A percentile compares a stretch with the other conserved stretches of the same genome.
Evolutionary conservation across 2,888 invertebrate genomes (phyloP).

Genomic region (Microplitis deprimator): DNA sequence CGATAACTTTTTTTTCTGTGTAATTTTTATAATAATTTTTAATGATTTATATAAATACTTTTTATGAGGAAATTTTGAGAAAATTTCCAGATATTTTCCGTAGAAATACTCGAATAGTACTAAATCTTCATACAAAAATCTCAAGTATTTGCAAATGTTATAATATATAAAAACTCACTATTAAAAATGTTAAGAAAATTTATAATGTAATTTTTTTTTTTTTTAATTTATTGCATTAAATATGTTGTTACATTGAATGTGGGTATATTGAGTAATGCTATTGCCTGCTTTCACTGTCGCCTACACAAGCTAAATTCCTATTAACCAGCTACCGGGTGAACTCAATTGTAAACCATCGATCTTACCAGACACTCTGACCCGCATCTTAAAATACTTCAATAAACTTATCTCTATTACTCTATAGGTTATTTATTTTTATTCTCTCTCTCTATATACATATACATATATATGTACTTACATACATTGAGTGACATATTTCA

Average conservation of each 20-base stretch:
- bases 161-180: too few species aligned
- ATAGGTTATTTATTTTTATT: background rate
- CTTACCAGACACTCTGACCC: background rate
- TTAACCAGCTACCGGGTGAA: constrained; percentile 26
- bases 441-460: background rate
- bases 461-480: background rate
- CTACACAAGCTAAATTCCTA: constrained; percentile 60
- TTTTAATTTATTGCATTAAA: constrained; percentile 9
- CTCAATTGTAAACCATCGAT: background rate
- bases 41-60: too few species aligned
- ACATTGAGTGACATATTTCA: background rate
- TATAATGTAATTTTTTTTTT: too few species aligned
- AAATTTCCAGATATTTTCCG: too few species aligned
- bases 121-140: too few species aligned
- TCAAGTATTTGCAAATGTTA: too few species aligned
- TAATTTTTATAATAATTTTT: too few species aligned
- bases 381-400: background rate
- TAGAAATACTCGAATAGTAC: too few species aligned
- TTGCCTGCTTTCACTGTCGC: constrained; percentile 64
- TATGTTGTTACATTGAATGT: constrained; percentile 5
- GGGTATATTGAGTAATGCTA: constrained; percentile 61
- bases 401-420: background rate
- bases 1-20: too few species aligned
- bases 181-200: too few species aligned
- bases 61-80: too few species aligned